phyloP scores from a whole-genome alignment of 2,888 invertebrate species.

The Apotomis betuletana region DNA sequence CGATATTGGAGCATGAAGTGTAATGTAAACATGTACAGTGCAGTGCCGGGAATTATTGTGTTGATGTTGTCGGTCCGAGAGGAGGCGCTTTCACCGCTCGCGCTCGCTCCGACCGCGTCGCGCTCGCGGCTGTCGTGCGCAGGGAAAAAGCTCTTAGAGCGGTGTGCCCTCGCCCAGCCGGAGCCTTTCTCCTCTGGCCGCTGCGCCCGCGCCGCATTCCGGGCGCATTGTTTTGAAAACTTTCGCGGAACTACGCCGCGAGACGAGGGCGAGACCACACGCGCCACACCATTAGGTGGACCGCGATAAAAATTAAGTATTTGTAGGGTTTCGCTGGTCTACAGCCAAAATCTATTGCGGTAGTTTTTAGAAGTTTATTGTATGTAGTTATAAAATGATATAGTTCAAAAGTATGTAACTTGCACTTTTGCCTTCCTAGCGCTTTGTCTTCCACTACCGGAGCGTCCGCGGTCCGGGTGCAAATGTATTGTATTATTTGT shows the following conservation, averaged over 20 bases:
- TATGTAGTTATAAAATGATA: no score
- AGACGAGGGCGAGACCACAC: constrained; percentile 4
- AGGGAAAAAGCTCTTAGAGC: neutral
- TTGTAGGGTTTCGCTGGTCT: neutral
- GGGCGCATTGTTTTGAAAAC: constrained; percentile 35
- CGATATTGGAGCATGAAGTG: neutral
- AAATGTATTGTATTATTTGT: no score
- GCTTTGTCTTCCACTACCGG: no score
- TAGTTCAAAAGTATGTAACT: no score
- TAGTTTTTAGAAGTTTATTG: no score
- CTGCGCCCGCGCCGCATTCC: constrained; percentile 27
- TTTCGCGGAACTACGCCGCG: constrained; percentile 22
- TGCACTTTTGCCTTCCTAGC: no score
- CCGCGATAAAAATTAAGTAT: neutral
- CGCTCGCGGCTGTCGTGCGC: no score
- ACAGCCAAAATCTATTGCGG: neutral
- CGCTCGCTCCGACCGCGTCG: neutral
- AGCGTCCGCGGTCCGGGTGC: no score
- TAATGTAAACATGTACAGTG: neutral
- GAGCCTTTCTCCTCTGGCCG: constrained; percentile 3
- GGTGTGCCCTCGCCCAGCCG: neutral
- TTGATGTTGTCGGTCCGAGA: neutral
- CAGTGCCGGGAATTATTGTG: neutral
- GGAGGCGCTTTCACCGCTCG: constrained; percentile 12
- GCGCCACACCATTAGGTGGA: constrained; percentile 10